Evolutionary conservation across 2,888 invertebrate species (phyloP), one percentile per base, ranked within the genome.

Genomic region (Adelphocoris suturalis): DNA sequence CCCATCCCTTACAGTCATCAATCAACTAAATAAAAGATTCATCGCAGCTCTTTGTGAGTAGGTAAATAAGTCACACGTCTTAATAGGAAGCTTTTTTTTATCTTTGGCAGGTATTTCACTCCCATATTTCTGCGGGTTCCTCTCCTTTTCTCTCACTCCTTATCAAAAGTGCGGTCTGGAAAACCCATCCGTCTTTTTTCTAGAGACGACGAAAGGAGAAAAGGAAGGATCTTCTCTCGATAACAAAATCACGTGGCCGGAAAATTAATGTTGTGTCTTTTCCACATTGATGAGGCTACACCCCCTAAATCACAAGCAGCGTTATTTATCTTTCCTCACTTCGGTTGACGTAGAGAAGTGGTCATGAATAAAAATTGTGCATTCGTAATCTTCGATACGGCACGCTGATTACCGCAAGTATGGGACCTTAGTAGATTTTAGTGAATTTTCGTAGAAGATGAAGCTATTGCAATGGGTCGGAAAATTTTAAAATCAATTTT

Each of bases 11-110:
- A 37, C 37, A 37, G 7, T 37, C 37, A 37, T 37, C 37, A 37
- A 37, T 37, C 37, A 37, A 37, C 37, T 7, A 37, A 37, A 37
- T 37, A 37, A 37, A 37, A 37, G 37, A 37, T 7, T 37, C 37
- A 37, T 37, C 37, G 37, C 7, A 37, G 3, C 37, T 37, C 37
- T 37, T 37, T 37, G 37, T 37, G 37, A 7, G 57, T 57, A n/a
- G 57, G 57, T n/a, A 57, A 57, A 57, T 57, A 57, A 57, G 57
- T 57, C 57, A 57, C 57, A 57, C 57, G 14, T 57, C 57, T 57
- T 57, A 57, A 57, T 57, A 57, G n/a, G 16, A 37, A 16, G n/a
- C 0, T 12, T n/a, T 57, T 57, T 57, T n/a, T 16, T n/a, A 16
- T 52, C 57, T 57, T 57, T n/a, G 57, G n/a, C 57, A 57, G 57